Conservation (phyloP, 2,113 vertebrate genomes). For the Psilopogon haemacephalus region DNA sequence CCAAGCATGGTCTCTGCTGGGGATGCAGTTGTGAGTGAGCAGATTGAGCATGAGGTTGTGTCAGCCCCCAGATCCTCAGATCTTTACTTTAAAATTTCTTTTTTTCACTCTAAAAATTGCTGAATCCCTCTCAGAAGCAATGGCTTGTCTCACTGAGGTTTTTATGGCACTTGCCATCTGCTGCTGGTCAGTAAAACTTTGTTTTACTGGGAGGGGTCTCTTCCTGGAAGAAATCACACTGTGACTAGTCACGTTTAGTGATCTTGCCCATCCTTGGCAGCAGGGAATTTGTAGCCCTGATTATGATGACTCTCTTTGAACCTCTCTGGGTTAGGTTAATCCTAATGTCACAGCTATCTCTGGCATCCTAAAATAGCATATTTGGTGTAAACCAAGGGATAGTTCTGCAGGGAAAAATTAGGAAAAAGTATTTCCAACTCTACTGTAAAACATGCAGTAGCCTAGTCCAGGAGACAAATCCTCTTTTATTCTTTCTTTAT, state of each 20-base stretch:
- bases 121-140: not conserved
- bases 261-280: not conserved
- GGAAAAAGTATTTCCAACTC: not conserved
- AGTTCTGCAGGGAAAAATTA: not conserved
- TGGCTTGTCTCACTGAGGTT: not conserved
- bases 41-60: not conserved
- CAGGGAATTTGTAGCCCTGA: not conserved
- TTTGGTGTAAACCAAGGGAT: not conserved
- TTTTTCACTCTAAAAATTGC: fast-evolving
- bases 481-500: not conserved
- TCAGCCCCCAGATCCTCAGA: not conserved
- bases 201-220: not conserved
- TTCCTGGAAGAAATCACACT: not conserved
- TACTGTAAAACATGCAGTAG: not conserved
- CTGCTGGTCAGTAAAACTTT: not conserved
- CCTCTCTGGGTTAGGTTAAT: fast-evolving
- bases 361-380: fast-evolving
- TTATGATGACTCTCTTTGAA: not conserved
- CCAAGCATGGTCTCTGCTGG: fast-evolving
- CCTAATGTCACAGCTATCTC: not conserved
- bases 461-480: not conserved
- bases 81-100: not conserved
- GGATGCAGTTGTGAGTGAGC: fast-evolving
- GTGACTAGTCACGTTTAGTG: fast-evolving
- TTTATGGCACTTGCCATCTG: not conserved